phyloP scores from a whole-genome alignment of 2,113 vertebrate species.

The Gavialis gangeticus region DNA sequence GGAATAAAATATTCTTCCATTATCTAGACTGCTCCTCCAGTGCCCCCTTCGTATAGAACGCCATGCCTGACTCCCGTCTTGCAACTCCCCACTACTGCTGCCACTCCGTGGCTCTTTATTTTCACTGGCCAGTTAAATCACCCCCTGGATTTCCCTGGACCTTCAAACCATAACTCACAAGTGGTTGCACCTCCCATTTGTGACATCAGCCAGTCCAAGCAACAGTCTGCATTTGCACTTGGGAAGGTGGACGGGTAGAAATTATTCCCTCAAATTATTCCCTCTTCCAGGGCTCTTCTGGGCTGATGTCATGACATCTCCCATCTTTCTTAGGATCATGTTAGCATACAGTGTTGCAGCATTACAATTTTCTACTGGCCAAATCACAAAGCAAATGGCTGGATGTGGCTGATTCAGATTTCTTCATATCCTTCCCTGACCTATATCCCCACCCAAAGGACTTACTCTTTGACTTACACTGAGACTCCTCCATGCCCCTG shows the following conservation, averaged over 20 bases:
- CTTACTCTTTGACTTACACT: background rate
- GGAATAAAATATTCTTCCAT: background rate
- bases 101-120: background rate
- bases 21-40: too few relatives aligned
- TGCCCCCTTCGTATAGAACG: rapidly evolving
- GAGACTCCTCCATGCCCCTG: rapidly evolving
- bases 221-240: background rate
- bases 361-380: background rate
- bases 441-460: background rate
- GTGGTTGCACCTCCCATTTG: background rate
- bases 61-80: background rate
- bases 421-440: background rate
- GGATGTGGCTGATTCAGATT: background rate
- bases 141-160: background rate
- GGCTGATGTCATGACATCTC: background rate
- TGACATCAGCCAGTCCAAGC: background rate
- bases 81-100: rapidly evolving
- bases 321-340: background rate
- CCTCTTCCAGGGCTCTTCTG: background rate
- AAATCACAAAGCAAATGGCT: background rate
- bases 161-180: background rate
- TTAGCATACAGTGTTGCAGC: background rate
- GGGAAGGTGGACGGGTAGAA: background rate
- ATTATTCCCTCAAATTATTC: background rate
- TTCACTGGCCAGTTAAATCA: background rate